A percentile compares a stretch with the other conserved stretches of the same genome.
These are phyloP conservation scores for Eleutherodactylus coqui DNA, from an alignment of 2,797 vertebrate genomes.

Conservation along the genomic window DNA sequence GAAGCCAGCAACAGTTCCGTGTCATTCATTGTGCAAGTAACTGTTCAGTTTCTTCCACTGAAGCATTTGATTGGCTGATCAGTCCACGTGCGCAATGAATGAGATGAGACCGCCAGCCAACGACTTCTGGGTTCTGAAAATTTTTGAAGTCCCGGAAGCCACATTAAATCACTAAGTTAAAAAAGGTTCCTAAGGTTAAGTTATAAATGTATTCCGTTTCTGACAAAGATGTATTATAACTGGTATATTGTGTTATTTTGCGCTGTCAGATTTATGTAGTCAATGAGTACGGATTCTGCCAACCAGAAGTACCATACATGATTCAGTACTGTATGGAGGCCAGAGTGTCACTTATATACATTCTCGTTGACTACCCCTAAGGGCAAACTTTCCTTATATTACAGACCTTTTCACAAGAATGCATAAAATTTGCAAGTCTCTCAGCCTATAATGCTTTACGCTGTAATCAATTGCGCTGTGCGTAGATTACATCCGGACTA, in stretches of 20 bases:
- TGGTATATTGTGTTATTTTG: not conserved
- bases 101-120: too few species aligned
- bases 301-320: not conserved
- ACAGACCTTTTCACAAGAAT: slow-evolving; percentile 6
- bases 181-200: too few species aligned
- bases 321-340: not conserved
- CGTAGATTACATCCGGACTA: not conserved
- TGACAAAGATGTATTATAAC: too few species aligned
- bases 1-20: too few species aligned
- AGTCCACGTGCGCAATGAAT: too few species aligned
- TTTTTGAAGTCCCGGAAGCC: too few species aligned
- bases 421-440: slow-evolving; percentile 19
- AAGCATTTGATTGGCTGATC: too few species aligned
- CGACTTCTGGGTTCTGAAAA: too few species aligned
- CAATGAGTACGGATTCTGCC: not conserved
- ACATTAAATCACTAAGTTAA: too few species aligned
- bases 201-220: too few species aligned
- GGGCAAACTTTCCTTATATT: not conserved
- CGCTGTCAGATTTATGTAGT: not conserved
- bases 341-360: not conserved
- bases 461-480: not conserved
- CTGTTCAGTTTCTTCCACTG: too few species aligned
- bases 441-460: not conserved
- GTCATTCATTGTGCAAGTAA: too few species aligned
- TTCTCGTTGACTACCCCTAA: not conserved